Percentiles rank a stretch among this genome's conserved stretches.
phyloP scores from a whole-genome alignment of 2,797 vertebrate species.

The Pseudochromis fuscus region DNA sequence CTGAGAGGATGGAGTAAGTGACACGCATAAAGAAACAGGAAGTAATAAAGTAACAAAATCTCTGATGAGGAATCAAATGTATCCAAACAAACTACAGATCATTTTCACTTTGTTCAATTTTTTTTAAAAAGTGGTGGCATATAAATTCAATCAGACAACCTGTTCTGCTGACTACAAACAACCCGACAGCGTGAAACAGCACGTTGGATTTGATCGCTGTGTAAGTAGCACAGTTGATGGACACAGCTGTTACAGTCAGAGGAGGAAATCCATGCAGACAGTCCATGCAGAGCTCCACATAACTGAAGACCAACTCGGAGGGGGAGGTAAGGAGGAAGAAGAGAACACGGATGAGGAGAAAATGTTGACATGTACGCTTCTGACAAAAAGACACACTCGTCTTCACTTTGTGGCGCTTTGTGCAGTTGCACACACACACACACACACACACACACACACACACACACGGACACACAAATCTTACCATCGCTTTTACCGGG shows the following conservation, averaged over 20 bases:
- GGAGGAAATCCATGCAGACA: conserved; percentile 87
- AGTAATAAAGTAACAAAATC: too few relatives aligned
- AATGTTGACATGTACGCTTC: conserved; percentile 41
- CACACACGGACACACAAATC: conserved; percentile 66
- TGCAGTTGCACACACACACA: conserved; percentile 30
- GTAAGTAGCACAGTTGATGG: conserved; percentile 32
- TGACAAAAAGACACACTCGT: conserved; percentile 45
- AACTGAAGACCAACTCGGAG: conserved; percentile 63
- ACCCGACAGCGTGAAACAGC: background rate
- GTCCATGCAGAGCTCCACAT: conserved; percentile 89
- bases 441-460: conserved; percentile 57
- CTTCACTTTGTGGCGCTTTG: conserved; percentile 8
- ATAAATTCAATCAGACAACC: too few relatives aligned
- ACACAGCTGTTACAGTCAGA: conserved; percentile 53
- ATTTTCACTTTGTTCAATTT: too few relatives aligned
- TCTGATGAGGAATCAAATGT: too few relatives aligned
- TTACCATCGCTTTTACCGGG: conserved; percentile 98
- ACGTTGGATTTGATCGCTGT: conserved; percentile 2
- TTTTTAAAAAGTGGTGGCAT: too few relatives aligned
- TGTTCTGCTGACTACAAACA: background rate
- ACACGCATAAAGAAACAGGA: too few relatives aligned
- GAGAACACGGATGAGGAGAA: conserved; percentile 53
- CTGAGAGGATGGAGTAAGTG: too few relatives aligned
- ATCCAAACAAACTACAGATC: too few relatives aligned
- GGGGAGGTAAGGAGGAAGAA: conserved; percentile 30